phyloP scores from a whole-genome alignment of 2,888 invertebrate species.

The Cryptophagus acutangulus region DNA sequence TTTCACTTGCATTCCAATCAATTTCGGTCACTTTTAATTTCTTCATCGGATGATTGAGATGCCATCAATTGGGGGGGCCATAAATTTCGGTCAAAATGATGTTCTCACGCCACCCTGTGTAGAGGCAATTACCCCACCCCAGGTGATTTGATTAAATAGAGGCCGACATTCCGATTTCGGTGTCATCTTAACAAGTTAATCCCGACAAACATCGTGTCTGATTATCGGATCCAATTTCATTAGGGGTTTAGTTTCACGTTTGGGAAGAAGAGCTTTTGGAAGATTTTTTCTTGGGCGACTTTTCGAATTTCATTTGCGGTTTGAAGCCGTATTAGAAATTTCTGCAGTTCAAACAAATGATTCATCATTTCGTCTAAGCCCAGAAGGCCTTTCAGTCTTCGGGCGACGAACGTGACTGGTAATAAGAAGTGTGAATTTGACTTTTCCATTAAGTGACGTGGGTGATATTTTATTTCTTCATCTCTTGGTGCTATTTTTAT shows the following conservation, averaged over 20 bases:
- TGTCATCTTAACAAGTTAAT: constrained; percentile 33
- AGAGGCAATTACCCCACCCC: constrained; percentile 33
- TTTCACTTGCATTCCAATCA: constrained; percentile 2
- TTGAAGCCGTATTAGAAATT: too few relatives aligned
- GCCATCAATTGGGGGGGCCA: constrained; percentile 31
- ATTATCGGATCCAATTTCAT: too few relatives aligned
- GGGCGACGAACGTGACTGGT: constrained; percentile 26
- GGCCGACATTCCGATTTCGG: constrained; percentile 27
- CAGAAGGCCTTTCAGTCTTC: too few relatives aligned
- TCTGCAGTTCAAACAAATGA: too few relatives aligned
- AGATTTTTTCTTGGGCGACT: too few relatives aligned
- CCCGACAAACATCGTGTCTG: constrained; percentile 29
- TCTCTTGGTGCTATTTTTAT: too few relatives aligned
- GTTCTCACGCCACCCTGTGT: constrained; percentile 34
- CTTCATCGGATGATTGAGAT: constrained; percentile 22
- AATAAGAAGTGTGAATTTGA: constrained; percentile 19
- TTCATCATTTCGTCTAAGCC: too few relatives aligned
- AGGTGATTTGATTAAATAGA: constrained; percentile 29
- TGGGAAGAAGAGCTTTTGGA: too few relatives aligned
- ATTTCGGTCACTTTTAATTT: constrained; percentile 3
- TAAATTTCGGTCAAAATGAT: constrained; percentile 24
- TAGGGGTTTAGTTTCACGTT: constrained; percentile 15
- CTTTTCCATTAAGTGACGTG: constrained; percentile 4
- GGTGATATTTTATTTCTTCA: too few relatives aligned
- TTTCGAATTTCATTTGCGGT: too few relatives aligned